These are phyloP conservation scores for Turritopsis rubra DNA, from an alignment of 30 jellyfish, hydroid and myxozoan species.

Conservation along the genomic window DNA sequence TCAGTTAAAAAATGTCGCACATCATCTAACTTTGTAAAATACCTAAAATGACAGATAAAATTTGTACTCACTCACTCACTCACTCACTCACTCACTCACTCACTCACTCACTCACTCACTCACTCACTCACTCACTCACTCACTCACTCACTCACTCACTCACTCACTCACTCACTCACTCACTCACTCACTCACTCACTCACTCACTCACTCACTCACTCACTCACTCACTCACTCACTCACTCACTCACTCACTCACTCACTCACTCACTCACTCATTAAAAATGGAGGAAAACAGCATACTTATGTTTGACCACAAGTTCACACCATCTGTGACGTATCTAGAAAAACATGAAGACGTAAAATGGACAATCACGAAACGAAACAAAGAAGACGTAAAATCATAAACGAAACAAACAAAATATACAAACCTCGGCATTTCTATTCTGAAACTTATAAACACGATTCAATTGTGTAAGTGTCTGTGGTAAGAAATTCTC, in stretches of 20 bases:
- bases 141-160: no score
- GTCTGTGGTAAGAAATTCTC: conserved; percentile 39
- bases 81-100: background rate
- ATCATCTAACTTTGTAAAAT: conserved; percentile 30
- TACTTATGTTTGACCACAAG: conserved; percentile 51
- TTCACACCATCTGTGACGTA: conserved; percentile 84
- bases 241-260: no score
- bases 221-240: no score
- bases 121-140: no score
- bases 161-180: no score
- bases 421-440: conserved; percentile 54
- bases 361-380: background rate
- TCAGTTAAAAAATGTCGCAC: conserved; percentile 49
- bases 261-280: no score
- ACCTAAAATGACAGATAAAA: conserved; percentile 21
- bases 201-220: no score
- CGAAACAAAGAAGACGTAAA: background rate
- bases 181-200: no score
- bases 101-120: no score
- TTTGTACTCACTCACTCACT: background rate
- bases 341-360: conserved; percentile 17
- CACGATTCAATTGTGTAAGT: conserved; percentile 36
- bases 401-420: background rate
- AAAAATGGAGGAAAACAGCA: background rate
- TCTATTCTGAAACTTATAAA: conserved; percentile 26